Percentiles rank a stretch among this genome's conserved stretches.
phyloP scores from a whole-genome alignment of 2,113 vertebrate species.

The Ciconia boyciana region DNA sequence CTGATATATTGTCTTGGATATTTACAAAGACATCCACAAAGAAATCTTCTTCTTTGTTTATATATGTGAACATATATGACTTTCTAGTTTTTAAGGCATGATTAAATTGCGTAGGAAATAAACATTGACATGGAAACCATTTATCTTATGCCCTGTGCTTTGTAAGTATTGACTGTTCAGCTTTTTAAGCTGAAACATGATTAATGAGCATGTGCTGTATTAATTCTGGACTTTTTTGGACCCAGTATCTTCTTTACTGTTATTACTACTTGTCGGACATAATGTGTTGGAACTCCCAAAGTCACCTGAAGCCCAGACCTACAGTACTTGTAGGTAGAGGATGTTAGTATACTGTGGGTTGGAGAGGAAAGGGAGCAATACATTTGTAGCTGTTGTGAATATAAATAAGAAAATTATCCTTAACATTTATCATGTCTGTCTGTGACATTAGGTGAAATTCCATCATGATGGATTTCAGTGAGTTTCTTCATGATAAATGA shows the following conservation, averaged over 20 bases:
- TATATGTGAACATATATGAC: neutral
- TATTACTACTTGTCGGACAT: neutral
- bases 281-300: neutral
- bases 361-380: neutral
- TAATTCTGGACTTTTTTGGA: neutral
- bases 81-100: neutral
- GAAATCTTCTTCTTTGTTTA: neutral
- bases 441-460: neutral
- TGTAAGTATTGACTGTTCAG: neutral
- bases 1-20: neutral
- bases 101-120: neutral
- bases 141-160: neutral
- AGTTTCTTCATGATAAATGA: neutral
- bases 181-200: neutral
- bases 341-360: neutral
- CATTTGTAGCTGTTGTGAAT: neutral
- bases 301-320: neutral
- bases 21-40: neutral
- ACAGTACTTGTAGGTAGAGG: neutral
- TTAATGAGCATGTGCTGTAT: rapidly evolving
- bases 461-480: neutral
- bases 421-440: neutral
- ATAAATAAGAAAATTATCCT: neutral
- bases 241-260: neutral
- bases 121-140: neutral